Evolutionary conservation across 53 echinoderm and acorn worm genomes (phyloP), one percentile per base, ranked within the genome.

Genomic region (Temnopleurus reevesii): DNA sequence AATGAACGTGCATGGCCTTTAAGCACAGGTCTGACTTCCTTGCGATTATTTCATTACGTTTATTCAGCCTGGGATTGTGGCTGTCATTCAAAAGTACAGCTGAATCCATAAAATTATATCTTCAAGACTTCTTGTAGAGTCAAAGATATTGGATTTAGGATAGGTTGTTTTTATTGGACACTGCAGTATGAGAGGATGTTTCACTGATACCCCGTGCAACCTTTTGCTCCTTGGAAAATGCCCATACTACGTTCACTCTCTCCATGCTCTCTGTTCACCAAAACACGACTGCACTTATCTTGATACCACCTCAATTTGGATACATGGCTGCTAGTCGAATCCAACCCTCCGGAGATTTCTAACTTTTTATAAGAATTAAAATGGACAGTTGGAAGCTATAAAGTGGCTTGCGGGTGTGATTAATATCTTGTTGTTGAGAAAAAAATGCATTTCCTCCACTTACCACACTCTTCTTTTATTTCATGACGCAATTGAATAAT

Each of bases 181-280:
- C 36, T 5, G 71, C 6, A n/a, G 41, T 41, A 23, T 71, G 17
- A 6, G 55, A 15, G 41, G 71, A 36, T 19, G 21, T 8, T 15
- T 7, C 21, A 56, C 56, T n/a, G n/a, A 56, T 49, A 56, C 24
- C 71, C 34, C 34, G 2, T 58, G 27, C 24, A n/a, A n/a, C n/a
- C n/a, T n/a, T n/a, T n/a, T n/a, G n/a, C n/a, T n/a, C n/a, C n/a
- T n/a, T n/a, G n/a, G n/a, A n/a, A n/a, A n/a, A n/a, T n/a, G n/a
- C n/a, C n/a, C n/a, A n/a, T n/a, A n/a, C n/a, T n/a, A n/a, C n/a
- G n/a, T n/a, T n/a, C n/a, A n/a, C n/a, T n/a, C n/a, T n/a, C n/a
- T n/a, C n/a, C n/a, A n/a, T n/a, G n/a, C n/a, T n/a, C n/a, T n/a
- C 79, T 46, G 79, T 79, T 79, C 79, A 49, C 46, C 79, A 46